Percentiles rank a stretch among this genome's conserved stretches.
Evolutionary conservation across 1,140 invertebrate species (phyloP).

Genomic region (Drosophila bipectinata): DNA sequence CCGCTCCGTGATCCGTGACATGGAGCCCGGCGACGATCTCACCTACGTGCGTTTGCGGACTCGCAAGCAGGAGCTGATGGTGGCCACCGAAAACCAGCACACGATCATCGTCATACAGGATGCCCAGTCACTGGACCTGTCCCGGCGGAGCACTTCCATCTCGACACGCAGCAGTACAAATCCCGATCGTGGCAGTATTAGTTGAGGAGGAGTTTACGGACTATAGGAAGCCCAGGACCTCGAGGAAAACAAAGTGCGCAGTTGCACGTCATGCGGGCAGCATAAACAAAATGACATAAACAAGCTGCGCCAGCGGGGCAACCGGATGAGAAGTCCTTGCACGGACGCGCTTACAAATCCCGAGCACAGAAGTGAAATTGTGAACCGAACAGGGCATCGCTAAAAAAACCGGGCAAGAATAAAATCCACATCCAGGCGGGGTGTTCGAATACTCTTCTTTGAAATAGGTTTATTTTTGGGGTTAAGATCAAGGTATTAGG

Average conservation of each 20-base stretch:
- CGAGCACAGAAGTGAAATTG: constrained; percentile 57
- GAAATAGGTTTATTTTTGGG: neutral
- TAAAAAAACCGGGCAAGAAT: constrained; percentile 39
- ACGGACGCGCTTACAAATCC: constrained; percentile 63
- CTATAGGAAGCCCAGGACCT: constrained; percentile 17
- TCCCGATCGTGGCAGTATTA: neutral
- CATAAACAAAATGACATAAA: constrained; percentile 43
- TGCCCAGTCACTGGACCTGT: constrained; percentile 8
- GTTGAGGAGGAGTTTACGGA: constrained; percentile 21
- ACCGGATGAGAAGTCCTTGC: constrained; percentile 64
- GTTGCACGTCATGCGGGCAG: constrained; percentile 52
- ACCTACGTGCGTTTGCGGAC: constrained; percentile 44
- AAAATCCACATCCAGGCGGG: constrained; percentile 70
- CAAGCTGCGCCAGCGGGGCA: neutral
- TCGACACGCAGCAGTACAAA: neutral
- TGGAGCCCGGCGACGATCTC: constrained; percentile 31
- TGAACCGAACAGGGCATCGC: constrained; percentile 28
- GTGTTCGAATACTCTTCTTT: constrained; percentile 49
- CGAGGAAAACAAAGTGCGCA: constrained; percentile 36
- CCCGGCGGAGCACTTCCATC: constrained; percentile 14
- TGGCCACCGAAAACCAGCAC: constrained; percentile 42
- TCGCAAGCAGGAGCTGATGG: constrained; percentile 24
- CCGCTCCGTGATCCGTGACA: constrained; percentile 18
- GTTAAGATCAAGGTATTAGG: too few relatives aligned
- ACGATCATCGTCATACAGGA: constrained; percentile 43